Evolutionary conservation across 2,113 vertebrate species (phyloP), one percentile per base, ranked within the genome.

Genomic region (Heptranchias perlo): DNA sequence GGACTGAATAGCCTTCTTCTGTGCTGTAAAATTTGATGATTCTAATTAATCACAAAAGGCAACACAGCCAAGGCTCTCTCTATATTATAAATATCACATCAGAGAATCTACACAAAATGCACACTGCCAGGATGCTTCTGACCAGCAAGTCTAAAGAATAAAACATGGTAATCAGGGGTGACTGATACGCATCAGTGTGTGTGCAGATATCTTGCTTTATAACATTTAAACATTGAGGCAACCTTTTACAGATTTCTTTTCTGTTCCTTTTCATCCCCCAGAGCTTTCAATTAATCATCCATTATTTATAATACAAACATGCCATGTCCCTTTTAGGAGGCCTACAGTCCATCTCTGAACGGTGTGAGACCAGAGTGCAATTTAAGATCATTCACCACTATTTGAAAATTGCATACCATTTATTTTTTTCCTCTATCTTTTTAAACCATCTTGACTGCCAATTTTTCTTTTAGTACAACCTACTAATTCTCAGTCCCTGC

Each of bases 251-350:
- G 64, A 65, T 69, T 95, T 28, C 44, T 35, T 69, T 95, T 47
- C 94, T 31, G 7, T 67, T 49, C 65, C 58, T 25, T 95, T 67
- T 52, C 10, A 67, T 73, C 47, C 64, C 28, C 94, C 47, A 49
- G 94, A 49, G 65, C 94, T 49, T 49, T 95, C 64, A 69, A 69
- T 95, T 65, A 94, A 44, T 94, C 92, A 94, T 64, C 58, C 92
- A 94, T 94, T 65, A 65, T 47, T 95, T 95, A 95, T 69, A 95
- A 95, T 69, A 52, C 65, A 95, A 39, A 73, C 94, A 47, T 95
- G 94, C 65, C 93, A 95, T 95, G 65, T 44, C 94, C 94, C 94
- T 95, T 95, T 93, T 95, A 95, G 65, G 44, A 95, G 94, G 94
- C 94, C 94, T 95, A 69, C 44, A 35, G 94, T 95, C 94, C 94